phyloP scores from a whole-genome alignment of 92 coral and sea anemone genomes.

The Heteractis magnifica region DNA sequence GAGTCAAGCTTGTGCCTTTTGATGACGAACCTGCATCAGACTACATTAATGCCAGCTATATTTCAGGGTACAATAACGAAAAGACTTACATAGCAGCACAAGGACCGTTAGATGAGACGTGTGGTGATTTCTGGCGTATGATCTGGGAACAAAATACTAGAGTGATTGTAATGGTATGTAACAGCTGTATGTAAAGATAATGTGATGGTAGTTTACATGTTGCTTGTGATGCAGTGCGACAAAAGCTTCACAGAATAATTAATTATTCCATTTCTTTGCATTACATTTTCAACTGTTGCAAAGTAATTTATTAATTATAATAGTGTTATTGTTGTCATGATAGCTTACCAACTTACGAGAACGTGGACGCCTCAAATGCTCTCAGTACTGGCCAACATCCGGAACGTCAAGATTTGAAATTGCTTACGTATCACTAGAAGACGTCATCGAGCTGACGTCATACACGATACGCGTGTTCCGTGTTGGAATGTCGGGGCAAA shows the following conservation, averaged over 20 bases:
- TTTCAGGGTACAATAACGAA: constrained; percentile 72
- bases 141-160: constrained; percentile 83
- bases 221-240: too few relatives aligned
- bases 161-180: constrained; percentile 84
- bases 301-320: neutral
- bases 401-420: constrained; percentile 63
- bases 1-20: constrained; percentile 55
- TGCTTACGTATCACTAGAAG: constrained; percentile 60
- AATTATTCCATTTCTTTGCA: too few relatives aligned
- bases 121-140: constrained; percentile 96
- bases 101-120: constrained; percentile 91
- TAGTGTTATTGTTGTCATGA: neutral
- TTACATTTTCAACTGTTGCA: neutral
- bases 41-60: constrained; percentile 87
- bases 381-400: constrained; percentile 89
- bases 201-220: neutral
- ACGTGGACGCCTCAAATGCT: constrained; percentile 83
- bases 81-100: constrained; percentile 90
- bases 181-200: too few relatives aligned
- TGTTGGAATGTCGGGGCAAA: constrained; percentile 50
- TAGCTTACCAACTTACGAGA: constrained; percentile 90
- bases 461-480: constrained; percentile 75
- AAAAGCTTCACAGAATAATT: too few relatives aligned
- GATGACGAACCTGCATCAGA: constrained; percentile 77
- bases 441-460: constrained; percentile 73